Evolutionary conservation across 2,797 vertebrate species (phyloP).

Genomic region (Melanogrammus aeglefinus): DNA sequence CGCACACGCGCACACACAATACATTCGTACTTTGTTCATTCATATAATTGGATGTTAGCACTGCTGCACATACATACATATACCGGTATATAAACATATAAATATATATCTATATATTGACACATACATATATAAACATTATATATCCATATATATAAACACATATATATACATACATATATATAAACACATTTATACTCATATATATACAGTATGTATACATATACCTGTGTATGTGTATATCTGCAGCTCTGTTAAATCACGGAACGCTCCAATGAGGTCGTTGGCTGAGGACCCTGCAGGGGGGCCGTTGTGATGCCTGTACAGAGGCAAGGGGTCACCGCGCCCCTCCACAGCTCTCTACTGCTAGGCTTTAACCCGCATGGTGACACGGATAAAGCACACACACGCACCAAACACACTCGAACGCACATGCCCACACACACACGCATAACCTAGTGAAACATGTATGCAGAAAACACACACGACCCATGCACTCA

Average conservation of each 20-base stretch:
- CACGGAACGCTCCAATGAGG: slow-evolving; percentile 45
- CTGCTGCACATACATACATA: not conserved
- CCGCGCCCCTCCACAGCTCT: slow-evolving; percentile 27
- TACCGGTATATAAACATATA: no score
- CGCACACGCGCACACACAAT: not conserved
- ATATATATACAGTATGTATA: no score
- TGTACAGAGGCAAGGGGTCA: slow-evolving; percentile 43
- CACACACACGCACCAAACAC: slow-evolving; percentile 15
- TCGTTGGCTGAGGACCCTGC: slow-evolving; percentile 45
- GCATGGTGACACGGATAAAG: slow-evolving; percentile 8
- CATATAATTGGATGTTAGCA: not conserved
- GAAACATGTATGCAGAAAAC: not conserved
- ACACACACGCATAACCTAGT: not conserved
- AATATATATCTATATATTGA: no score
- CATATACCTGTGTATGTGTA: no score
- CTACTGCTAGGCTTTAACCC: slow-evolving; percentile 20
- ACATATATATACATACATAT: no score
- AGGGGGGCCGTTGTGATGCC: slow-evolving; percentile 49
- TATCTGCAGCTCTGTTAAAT: slow-evolving; percentile 15
- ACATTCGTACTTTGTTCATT: not conserved
- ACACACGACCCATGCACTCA: not conserved
- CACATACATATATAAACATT: no score
- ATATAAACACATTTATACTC: no score
- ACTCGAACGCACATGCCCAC: not conserved
- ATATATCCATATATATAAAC: no score